Base-by-base conservation (phyloP, 2,888 invertebrate genomes). In the Halictus quadricinctus region DNA sequence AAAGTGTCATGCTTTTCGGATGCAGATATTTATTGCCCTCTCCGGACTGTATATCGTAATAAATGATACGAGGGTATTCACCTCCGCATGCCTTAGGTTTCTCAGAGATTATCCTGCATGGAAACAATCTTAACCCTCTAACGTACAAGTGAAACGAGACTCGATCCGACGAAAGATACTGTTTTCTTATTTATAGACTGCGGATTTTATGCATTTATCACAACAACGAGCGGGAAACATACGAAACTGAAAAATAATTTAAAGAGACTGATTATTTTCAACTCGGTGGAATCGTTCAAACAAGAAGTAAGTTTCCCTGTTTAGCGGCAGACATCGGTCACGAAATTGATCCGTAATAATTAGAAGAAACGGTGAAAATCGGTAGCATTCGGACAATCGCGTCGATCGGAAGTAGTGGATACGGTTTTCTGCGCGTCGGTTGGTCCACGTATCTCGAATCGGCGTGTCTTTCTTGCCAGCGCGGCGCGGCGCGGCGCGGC, bases 361-460 rank as follows among this genome's bases (percentile, higher is more conserved):
- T 50, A 50, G 50, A 18, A 21, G 15, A 21, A 50, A 60, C 0
- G 25, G 60, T 60, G 25, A 60, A 60, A 60, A 60, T 60, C 60
- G 60, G 60, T 60, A 60, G 60, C 60, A 15, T 60, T 60, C 60
- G 25, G 6, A 25, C 25, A 25, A 60, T 60, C 25, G 60, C 54
- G 50, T 18, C 73, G 64, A 76, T 86, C 85, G 86, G 70, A 79
- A 86, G 81, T 86, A 86, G 81, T 86, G 18, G 79, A 72, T 79
- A 75, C 75, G 64, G 21, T 80, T 86, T 74, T 81, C 72, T 72
- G 72, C 46, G 29, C n/a, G 15, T 13, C 48, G 7, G 54, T 18
- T 13, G 46, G 76, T 13, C 36, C 60, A 7, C 69, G 43, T 46
- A 46, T 78, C 75, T 73, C 77, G 43, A 43, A 36, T 66, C 75